Evolutionary conservation across 2,113 vertebrate genomes (phyloP).

Genomic region (Redunca redunca): DNA sequence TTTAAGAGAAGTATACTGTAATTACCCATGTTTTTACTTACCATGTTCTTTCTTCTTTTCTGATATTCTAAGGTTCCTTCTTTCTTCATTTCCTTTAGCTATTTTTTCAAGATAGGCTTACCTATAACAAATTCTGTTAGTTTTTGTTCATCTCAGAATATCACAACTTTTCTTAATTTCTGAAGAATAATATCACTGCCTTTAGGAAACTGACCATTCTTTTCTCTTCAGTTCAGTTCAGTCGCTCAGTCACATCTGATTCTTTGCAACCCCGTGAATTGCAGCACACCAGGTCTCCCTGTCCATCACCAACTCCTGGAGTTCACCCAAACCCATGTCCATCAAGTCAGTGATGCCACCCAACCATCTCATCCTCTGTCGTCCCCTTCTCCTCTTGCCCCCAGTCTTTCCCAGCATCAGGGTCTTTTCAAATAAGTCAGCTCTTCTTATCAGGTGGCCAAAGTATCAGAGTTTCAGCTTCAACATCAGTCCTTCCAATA

Average conservation of each 20-base stretch:
- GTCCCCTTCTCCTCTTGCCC: too few relatives aligned
- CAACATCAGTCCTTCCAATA: too few relatives aligned
- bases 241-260: rapidly evolving
- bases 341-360: too few relatives aligned
- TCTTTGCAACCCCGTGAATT: too few relatives aligned
- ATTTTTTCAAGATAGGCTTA: not conserved
- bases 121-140: not conserved
- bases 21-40: not conserved
- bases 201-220: not conserved
- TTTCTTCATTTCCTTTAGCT: not conserved
- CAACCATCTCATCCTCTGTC: too few relatives aligned
- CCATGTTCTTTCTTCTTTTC: not conserved
- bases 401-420: too few relatives aligned
- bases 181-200: slow-evolving; percentile 10
- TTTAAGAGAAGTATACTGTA: not conserved
- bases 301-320: too few relatives aligned
- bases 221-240: not conserved
- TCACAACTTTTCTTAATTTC: not conserved
- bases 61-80: not conserved
- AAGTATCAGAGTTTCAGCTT: too few relatives aligned
- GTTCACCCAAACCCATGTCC: too few relatives aligned
- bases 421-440: too few relatives aligned
- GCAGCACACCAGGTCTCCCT: too few relatives aligned
- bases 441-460: too few relatives aligned
- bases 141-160: not conserved